Evolutionary conservation across 2,113 vertebrate genomes (phyloP), one percentile per base, ranked within the genome.

Genomic region (Hippoglossus stenolepis): DNA sequence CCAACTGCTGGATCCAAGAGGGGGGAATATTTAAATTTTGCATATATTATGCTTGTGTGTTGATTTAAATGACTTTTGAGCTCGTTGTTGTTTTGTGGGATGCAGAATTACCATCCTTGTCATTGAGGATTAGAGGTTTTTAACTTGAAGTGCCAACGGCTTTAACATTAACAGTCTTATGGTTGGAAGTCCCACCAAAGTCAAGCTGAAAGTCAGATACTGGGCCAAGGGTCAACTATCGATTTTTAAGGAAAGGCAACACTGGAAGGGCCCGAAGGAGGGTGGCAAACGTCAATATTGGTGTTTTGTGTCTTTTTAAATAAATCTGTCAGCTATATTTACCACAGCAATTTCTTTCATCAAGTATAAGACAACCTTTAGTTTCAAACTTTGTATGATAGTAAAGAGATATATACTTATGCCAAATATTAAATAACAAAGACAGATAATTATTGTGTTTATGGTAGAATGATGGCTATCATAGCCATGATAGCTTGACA

Each of bases 191-290:
- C 69, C 68, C 56, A 24, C 5, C 80, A 89, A 89, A 86, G 85
- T 86, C 77, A 76, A 23, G 47, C 77, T 87, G 77, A 89, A 84
- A 75, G 82, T 88, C 87, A 83, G 28, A 80, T 68, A 85, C 71
- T 80, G 75, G 85, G 82, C 77, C 69, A 86, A 73, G 47, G 77
- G 89, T 91, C 87, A 85, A 76, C 58, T 26, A 89, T 91, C 2
- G 84, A 91, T 91, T 87, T 79, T 38, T 4, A 70, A 31, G 24
- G 76, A 62, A 87, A 87, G n/a, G n/a, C 57, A 80, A 84, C 56
- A 79, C 62, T 67, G 43, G 62, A 40, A 4, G 0, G 23, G 20
- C 51, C 21, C 61, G 65, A 45, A 20, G 38, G 67, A 31, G 59
- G 59, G 18, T 58, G 69, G 64, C 3, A 2, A 53, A 72, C 11